Conservation (phyloP, 1,140 invertebrate genomes). For the Sminthurides bifidus region DNA sequence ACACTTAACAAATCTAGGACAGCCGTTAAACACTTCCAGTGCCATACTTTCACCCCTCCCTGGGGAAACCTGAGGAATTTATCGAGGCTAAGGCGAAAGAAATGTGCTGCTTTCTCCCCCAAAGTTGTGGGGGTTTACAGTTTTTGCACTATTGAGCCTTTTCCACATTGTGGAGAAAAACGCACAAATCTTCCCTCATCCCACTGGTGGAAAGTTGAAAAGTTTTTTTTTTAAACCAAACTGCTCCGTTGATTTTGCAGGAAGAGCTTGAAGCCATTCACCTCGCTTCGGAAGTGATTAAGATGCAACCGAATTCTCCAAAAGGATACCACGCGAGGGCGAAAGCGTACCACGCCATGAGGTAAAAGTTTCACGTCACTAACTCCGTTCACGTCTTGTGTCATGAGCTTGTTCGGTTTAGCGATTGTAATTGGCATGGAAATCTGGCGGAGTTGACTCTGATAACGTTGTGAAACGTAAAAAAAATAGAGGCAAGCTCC, state of each 20-base stretch:
- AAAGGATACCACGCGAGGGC: slow-evolving; percentile 86
- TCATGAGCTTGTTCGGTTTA: neutral
- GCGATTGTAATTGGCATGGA: neutral
- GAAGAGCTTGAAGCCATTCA: slow-evolving; percentile 57
- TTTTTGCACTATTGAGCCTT: neutral
- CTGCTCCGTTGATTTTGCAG: slow-evolving; percentile 40
- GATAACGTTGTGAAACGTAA: neutral
- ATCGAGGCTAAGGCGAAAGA: neutral
- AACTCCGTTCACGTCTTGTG: neutral
- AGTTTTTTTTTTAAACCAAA: slow-evolving; percentile 2
- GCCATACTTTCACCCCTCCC: neutral
- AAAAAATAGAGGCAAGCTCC: neutral
- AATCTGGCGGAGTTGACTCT: neutral
- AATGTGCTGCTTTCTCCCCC: neutral
- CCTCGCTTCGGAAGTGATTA: slow-evolving; percentile 69
- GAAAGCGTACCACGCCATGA: slow-evolving; percentile 64
- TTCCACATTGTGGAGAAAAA: neutral
- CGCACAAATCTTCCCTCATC: neutral
- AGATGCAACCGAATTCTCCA: slow-evolving; percentile 69
- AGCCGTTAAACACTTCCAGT: neutral
- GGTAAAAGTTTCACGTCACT: slow-evolving; percentile 35
- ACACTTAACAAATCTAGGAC: neutral
- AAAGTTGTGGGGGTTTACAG: neutral
- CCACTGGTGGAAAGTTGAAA: neutral
- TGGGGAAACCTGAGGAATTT: neutral